A percentile compares a stretch with the other conserved stretches of the same genome.
Evolutionary conservation across 2,888 invertebrate genomes (phyloP).

Genomic region (Idaea biselata): DNA sequence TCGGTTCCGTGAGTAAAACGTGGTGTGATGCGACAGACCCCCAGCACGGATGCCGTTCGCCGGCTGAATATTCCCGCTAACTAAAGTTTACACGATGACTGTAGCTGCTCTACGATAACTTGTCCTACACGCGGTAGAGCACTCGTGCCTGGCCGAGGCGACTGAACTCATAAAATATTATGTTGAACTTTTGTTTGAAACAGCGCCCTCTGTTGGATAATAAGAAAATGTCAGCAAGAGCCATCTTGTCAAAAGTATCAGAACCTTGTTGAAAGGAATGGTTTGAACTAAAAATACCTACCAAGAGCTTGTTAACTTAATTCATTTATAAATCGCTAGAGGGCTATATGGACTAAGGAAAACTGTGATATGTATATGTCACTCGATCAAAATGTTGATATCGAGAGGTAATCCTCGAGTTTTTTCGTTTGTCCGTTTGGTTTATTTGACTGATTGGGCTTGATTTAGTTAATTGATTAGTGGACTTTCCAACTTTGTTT

Average conservation of each 20-base stretch:
- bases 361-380: too few relatives aligned
- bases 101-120: constrained; percentile 36
- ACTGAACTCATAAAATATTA: constrained; percentile 70
- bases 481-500: too few relatives aligned
- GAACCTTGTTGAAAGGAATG: not conserved
- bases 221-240: constrained; percentile 5
- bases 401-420: too few relatives aligned
- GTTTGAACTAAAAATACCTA: not conserved
- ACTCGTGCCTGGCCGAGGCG: constrained; percentile 43
- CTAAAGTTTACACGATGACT: constrained; percentile 48
- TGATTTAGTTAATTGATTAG: too few relatives aligned
- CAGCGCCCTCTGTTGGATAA: constrained; percentile 49
- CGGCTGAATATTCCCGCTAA: constrained; percentile 65
- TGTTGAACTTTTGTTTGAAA: constrained; percentile 13
- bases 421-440: too few relatives aligned
- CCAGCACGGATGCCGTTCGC: constrained; percentile 70
- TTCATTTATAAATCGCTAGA: not conserved
- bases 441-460: too few relatives aligned
- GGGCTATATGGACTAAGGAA: too few relatives aligned
- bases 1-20: constrained; percentile 60
- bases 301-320: not conserved
- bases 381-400: too few relatives aligned
- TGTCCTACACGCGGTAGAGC: constrained; percentile 38
- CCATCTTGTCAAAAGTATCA: constrained; percentile 23
- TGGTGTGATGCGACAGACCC: constrained; percentile 55